A percentile compares a stretch with the other conserved stretches of the same genome.
Conservation (phyloP, 2,888 invertebrate species). For the Eupithecia insigniata region DNA sequence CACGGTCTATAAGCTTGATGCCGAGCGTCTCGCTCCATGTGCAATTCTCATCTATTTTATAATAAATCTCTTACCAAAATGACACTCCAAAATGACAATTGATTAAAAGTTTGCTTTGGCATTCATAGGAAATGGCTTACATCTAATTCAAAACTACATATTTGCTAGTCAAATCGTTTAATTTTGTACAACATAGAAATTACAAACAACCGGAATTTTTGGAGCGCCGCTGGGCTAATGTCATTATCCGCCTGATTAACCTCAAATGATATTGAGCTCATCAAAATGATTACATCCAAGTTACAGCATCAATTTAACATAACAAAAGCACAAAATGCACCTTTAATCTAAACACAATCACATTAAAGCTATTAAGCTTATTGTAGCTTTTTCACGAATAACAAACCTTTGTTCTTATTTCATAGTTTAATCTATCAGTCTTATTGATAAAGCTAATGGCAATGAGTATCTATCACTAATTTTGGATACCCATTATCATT, state of each 20-base stretch:
- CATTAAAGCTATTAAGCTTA: neutral
- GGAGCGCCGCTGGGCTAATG: neutral
- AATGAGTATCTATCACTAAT: neutral
- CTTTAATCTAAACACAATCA: neutral
- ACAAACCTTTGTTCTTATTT: neutral
- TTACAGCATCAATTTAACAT: neutral
- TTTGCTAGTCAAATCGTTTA: neutral
- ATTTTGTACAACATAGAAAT: neutral
- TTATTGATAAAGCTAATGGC: neutral
- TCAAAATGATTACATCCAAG: neutral
- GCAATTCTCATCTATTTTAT: no score
- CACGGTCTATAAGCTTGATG: no score
- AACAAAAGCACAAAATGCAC: slow-evolving; percentile 1
- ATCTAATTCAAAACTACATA: neutral
- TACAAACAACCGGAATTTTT: neutral
- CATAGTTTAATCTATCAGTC: neutral
- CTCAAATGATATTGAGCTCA: neutral
- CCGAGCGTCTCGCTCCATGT: no score
- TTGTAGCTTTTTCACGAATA: neutral
- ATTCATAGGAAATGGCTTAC: neutral
- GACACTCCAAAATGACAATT: neutral
- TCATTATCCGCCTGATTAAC: neutral
- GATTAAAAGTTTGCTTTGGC: neutral
- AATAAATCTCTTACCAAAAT: neutral
- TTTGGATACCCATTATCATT: neutral